Percentiles rank a stretch among this genome's conserved stretches.
Evolutionary conservation across 2,888 invertebrate genomes (phyloP).

Genomic region (Hydroisotoma schaefferi): DNA sequence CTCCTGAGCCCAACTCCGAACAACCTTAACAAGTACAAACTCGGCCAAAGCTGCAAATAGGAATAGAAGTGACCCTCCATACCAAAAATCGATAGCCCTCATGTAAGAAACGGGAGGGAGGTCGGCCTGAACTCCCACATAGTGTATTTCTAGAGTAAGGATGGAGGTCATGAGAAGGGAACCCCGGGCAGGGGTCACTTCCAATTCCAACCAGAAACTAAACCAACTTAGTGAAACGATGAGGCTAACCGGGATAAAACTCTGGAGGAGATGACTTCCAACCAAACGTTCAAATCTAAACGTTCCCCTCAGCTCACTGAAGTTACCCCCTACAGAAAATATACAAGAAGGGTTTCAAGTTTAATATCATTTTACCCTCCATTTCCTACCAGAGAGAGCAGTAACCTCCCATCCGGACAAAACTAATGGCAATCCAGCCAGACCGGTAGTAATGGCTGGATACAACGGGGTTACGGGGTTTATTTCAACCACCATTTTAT

Average conservation of each 20-base stretch:
- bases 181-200: constrained; percentile 77
- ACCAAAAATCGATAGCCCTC: constrained; percentile 59
- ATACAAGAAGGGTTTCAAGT: no score
- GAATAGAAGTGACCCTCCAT: constrained; percentile 83
- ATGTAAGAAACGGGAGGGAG: constrained; percentile 83
- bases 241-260: constrained; percentile 73
- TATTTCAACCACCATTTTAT: no score
- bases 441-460: no score
- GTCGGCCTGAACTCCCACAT: constrained; percentile 73
- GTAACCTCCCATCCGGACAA: no score
- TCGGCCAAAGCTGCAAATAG: constrained; percentile 78
- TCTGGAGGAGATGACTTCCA: constrained; percentile 75
- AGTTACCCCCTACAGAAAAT: constrained; percentile 64
- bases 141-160: constrained; percentile 82
- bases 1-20: constrained; percentile 64
- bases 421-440: no score
- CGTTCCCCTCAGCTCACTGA: constrained; percentile 71
- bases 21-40: constrained; percentile 76
- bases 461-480: no score
- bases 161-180: constrained; percentile 76
- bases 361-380: constrained; percentile 51
- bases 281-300: constrained; percentile 78
- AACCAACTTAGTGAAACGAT: constrained; percentile 83
- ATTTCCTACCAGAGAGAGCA: not conserved
- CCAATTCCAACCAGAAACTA: constrained; percentile 79